Base-by-base conservation (phyloP, 35 echinoderm and acorn worm genomes). In the Chiridota heheva region DNA sequence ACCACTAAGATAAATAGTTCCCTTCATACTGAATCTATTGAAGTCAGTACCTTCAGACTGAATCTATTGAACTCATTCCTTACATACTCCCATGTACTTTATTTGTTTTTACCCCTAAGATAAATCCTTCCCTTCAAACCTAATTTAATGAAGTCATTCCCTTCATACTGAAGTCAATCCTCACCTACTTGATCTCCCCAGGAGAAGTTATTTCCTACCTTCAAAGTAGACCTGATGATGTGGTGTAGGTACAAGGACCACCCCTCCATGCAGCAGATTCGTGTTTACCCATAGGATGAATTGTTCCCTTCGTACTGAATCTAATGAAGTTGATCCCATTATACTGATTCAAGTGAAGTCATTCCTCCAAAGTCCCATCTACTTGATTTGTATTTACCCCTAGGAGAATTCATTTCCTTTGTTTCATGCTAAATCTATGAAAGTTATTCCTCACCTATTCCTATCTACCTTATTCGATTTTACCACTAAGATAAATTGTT, bases 201-300 rank as follows among this genome's bases (percentile, higher is more conserved):
- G 95, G 95, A 98, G 76, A 91, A 92, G 67, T 67, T 77, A 17
- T 91, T 91, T 40, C 95, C 95, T 20, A 88, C 89, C 5, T 98
- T 91, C 80, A 89, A 89, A 17, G 48, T 98, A 31, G 89, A 98
- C 58, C 60, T 98, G 41, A 91, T 91, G 95, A 58, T 79, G 0
- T 98, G 86, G 89, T 91, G 95, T 58, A 91, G 95, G 88, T 81
- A 88, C 24, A 84, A 96, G n/a, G 83, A 96, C 69, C 74, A 88
- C 0, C 93, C 93, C 5, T 73, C 66, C 36, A 90, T 90, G 84
- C 39, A 76, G 40, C 83, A 96, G 78, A 86, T 96, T 38, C 78
- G 87, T 22, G n/a, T n/a, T n/a, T n/a, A n/a, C n/a, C n/a, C n/a
- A n/a, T n/a, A n/a, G n/a, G n/a, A n/a, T n/a, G n/a, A n/a, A n/a